Percentiles rank a stretch among this genome's conserved stretches.
phyloP scores from a whole-genome alignment of 2,113 vertebrate genomes.

The Albula glossodonta region DNA sequence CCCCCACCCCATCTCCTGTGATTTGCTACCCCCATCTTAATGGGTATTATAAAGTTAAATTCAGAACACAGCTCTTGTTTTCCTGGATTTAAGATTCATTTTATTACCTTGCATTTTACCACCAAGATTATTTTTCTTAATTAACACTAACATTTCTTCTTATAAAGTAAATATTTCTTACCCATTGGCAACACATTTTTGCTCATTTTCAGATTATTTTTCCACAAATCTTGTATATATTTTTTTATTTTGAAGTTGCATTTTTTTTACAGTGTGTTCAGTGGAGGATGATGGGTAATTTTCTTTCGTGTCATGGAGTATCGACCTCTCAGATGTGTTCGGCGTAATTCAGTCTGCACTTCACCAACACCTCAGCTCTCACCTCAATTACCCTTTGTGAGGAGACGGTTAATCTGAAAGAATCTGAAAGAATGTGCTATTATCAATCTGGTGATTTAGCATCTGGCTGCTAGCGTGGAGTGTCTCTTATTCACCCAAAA shows the following conservation, averaged over 20 bases:
- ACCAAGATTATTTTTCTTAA: too few species aligned
- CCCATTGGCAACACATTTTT: too few species aligned
- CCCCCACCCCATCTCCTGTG: too few species aligned
- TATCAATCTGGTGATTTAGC: neutral
- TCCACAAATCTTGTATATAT: neutral
- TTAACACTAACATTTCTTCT: too few species aligned
- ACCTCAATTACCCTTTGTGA: neutral
- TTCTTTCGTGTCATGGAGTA: neutral
- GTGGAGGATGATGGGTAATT: neutral
- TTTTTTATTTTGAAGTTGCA: neutral
- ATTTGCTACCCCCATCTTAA: too few species aligned
- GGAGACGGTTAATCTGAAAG: neutral
- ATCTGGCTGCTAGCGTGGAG: neutral
- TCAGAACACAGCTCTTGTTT: too few species aligned
- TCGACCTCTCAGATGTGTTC: neutral
- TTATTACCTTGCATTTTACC: too few species aligned
- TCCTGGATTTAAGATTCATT: too few species aligned
- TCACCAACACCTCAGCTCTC: neutral
- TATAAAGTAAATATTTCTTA: too few species aligned
- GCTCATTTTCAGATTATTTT: neutral
- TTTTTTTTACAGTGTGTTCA: neutral
- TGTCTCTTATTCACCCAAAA: neutral
- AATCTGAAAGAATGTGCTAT: neutral
- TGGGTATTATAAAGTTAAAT: too few species aligned
- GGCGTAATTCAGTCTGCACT: neutral